Conservation (phyloP, 2,113 vertebrate genomes). For the Naja naja region DNA sequence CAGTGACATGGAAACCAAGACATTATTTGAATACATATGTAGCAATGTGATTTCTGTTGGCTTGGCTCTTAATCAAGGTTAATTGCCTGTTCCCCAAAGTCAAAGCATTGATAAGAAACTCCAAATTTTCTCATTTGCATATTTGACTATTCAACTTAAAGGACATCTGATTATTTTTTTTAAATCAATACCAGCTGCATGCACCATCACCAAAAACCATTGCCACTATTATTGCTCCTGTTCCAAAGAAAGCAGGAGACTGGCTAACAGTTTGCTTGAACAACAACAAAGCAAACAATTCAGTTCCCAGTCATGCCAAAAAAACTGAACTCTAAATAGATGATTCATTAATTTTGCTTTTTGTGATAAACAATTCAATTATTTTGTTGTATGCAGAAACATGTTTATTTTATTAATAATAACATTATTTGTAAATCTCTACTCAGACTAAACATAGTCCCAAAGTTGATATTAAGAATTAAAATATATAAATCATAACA, state of each 20-base stretch:
- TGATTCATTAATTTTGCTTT: slow-evolving; percentile 35
- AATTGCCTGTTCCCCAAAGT: background rate
- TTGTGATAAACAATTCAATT: slow-evolving; percentile 30
- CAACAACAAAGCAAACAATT: slow-evolving; percentile 19
- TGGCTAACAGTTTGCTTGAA: slow-evolving; percentile 19
- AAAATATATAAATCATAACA: background rate
- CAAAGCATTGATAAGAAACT: slow-evolving; percentile 39
- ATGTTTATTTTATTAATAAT: background rate
- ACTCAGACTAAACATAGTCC: background rate
- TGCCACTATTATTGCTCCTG: background rate
- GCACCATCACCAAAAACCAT: background rate
- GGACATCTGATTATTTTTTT: slow-evolving; percentile 29
- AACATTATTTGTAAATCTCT: background rate
- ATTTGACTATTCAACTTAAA: slow-evolving; percentile 43
- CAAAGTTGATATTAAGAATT: background rate
- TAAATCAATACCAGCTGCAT: slow-evolving; percentile 1
- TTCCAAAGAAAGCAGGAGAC: slow-evolving; percentile 33
- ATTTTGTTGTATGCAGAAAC: slow-evolving; percentile 20
- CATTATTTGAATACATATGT: slow-evolving; percentile 50
- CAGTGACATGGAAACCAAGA: slow-evolving; percentile 41
- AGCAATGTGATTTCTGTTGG: slow-evolving; percentile 52
- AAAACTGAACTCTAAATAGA: slow-evolving; percentile 4
- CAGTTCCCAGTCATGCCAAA: slow-evolving; percentile 14
- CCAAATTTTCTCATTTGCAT: slow-evolving; percentile 37
- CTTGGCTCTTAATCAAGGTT: slow-evolving; percentile 49